Evolutionary conservation across 1,140 invertebrate species (phyloP), one percentile per base, ranked within the genome.

Genomic region (Centruroides vittatus): DNA sequence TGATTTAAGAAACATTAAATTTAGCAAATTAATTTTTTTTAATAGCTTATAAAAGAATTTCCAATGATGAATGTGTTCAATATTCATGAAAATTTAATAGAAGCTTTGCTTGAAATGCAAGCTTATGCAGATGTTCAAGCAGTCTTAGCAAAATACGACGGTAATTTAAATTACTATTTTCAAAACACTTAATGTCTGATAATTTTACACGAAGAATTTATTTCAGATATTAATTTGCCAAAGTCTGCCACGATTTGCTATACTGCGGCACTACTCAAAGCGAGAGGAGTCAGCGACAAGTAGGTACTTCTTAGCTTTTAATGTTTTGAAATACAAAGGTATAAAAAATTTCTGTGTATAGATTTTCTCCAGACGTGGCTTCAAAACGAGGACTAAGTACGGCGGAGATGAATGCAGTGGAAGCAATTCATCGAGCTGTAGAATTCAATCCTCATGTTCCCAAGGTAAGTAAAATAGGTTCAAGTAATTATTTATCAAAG

Each of bases 381-480:
- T 86, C 87, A 67, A 91, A 90, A 75, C 78, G 89, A 69, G 89
- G 91, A 2, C 75, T 94, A 50, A 92, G 84, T 54, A 82, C 86
- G 41, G 87, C 90, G 34, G 93, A 97, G 76, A 88, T 95, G 84
- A 86, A 85, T 65, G 94, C 94, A 4, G 88, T 97, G 5, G 93
- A 98, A 76, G 93, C 94, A 6, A 93, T 98, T 70, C 93, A 97
- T 73, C 76, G 92, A 74, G 95, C 95, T 1, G 93, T 99, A 7
- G 95, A 98, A 75, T 99, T 96, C 74, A 98, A 99, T 81, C 95
- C 95, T 57, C 93, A 98, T 78, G 94, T 98, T 69, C 93, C 94
- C 47, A 95, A 95, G 73, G 81, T 82, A 73, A 69, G 54, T 58
- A 47, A 51, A 23, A 23, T 23, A 23, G 23, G 23, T 0, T 23